Evolutionary conservation across 2,113 vertebrate species (phyloP), one percentile per base, ranked within the genome.

Genomic region (Catagonus wagneri): DNA sequence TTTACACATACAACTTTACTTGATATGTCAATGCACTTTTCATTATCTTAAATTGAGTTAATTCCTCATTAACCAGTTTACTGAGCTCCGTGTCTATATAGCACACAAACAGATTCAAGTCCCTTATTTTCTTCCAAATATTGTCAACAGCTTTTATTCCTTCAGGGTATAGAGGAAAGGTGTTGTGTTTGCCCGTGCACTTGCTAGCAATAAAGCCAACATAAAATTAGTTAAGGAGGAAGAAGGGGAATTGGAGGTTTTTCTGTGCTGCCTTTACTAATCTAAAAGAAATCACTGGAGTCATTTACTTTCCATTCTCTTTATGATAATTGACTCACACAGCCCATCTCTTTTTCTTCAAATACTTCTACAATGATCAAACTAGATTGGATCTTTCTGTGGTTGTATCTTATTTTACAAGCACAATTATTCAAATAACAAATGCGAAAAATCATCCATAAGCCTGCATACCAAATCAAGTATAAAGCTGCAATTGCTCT

Each of bases 201-300:
- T 98, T 93, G 87, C 93, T 98, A 91, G 97, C 97, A 98, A 96
- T 98, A 98, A 98, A 98, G 83, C 71, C 96, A 89, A 97, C 96
- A 97, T 96, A 97, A 98, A 98, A 98, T 98, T 98, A 98, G 97
- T 98, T 98, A 97, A 96, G 80, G 69, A 98, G 96, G 98, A 98
- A 96, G 71, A 95, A 54, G 50, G 94, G 54, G 92, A 98, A 97
- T 98, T 97, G 92, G 61, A 97, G 81, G 44, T 97, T 97, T 97
- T 98, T 97, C 96, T 96, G 50, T 92, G 96, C 96, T 76, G 79
- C 32, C 97, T 97, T 97, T 95, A 94, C 83, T 98, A 97, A 98
- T 97, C 9, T 96, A 95, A 97, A 97, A 95, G 91, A 98, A 95
- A 92, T 95, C 91, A 44, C 86, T 95, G 69, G 68, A 95, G 91